phyloP scores from a whole-genome alignment of 2,888 invertebrate genomes.

The Leucophenga maculata region DNA sequence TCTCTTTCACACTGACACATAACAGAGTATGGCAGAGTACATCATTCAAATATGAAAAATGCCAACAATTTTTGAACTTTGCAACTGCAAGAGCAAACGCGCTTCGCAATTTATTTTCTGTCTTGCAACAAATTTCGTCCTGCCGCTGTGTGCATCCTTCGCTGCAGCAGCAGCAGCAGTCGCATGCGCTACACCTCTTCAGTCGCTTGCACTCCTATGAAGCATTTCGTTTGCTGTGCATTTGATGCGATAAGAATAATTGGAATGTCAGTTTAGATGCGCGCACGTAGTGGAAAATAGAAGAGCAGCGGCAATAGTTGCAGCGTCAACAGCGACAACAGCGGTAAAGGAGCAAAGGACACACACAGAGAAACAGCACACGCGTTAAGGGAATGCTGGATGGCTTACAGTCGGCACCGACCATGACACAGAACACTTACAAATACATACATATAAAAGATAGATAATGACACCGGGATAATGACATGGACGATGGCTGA shows the following conservation, averaged over 20 bases:
- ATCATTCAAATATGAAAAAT: slow-evolving; percentile 20
- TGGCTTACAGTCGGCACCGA: slow-evolving; percentile 34
- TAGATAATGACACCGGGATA: slow-evolving; percentile 55
- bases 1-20: not conserved
- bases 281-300: slow-evolving; percentile 42
- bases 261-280: slow-evolving; percentile 62
- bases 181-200: not conserved
- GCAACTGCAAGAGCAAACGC: not conserved
- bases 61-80: slow-evolving; percentile 17
- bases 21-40: not conserved
- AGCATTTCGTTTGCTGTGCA: slow-evolving; percentile 21
- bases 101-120: slow-evolving; percentile 14
- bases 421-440: slow-evolving; percentile 12
- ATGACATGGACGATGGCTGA: slow-evolving; percentile 37
- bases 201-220: not conserved
- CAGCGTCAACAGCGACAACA: slow-evolving; percentile 32
- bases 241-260: slow-evolving; percentile 60
- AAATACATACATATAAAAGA: slow-evolving; percentile 41
- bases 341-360: not conserved
- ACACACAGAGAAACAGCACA: slow-evolving; percentile 12
- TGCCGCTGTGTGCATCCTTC: not conserved
- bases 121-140: not conserved
- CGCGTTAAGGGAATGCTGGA: slow-evolving; percentile 37
- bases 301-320: slow-evolving; percentile 35
- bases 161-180: not conserved